Base-by-base conservation (phyloP, 2,888 invertebrate genomes). In the Terebella lapidaria region DNA sequence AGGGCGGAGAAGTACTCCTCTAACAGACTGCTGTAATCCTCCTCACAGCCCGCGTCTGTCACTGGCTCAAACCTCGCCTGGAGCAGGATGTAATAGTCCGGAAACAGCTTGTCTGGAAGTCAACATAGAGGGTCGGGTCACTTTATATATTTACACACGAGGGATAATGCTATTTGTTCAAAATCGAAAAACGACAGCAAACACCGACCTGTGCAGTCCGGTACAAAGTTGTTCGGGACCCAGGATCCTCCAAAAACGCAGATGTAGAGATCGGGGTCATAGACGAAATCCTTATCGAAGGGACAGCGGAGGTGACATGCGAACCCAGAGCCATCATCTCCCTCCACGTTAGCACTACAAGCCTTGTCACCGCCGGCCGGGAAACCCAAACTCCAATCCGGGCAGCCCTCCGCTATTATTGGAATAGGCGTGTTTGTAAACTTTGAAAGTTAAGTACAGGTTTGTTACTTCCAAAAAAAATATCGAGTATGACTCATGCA, bases 171-270 rank as follows among this genome's bases (percentile, higher is more conserved):
- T n/a, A n/a, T n/a, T n/a, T n/a, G n/a, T n/a, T n/a, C n/a, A n/a
- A n/a, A n/a, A n/a, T n/a, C n/a, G n/a, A n/a, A n/a, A n/a, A n/a
- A n/a, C n/a, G n/a, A n/a, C n/a, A n/a, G n/a, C n/a, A n/a, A n/a
- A n/a, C 15, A 25, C 67, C 57, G 59, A 67, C 68, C 66, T 26
- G 70, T 60, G 61, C 73, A 73, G 45, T 70, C 69, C 22, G 69
- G 72, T 1, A 72, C 69, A 56, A 56, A 60, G 49, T 63, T 64
- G 24, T 64, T 53, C 20, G 70, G 71, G 1, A 22, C 5, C 71
- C 73, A 72, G 2, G 51, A 45, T 5, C 63, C 66, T 47, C 66
- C 65, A 45, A 60, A 63, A 4, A 56, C 52, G 62, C 71, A 73
- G 15, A 62, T 63, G 60, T 70, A 73, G 2, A 45, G 18, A 10